These are phyloP conservation scores for Patella pellucida DNA, from an alignment of 2,888 invertebrate genomes.

Conservation along the genomic window DNA sequence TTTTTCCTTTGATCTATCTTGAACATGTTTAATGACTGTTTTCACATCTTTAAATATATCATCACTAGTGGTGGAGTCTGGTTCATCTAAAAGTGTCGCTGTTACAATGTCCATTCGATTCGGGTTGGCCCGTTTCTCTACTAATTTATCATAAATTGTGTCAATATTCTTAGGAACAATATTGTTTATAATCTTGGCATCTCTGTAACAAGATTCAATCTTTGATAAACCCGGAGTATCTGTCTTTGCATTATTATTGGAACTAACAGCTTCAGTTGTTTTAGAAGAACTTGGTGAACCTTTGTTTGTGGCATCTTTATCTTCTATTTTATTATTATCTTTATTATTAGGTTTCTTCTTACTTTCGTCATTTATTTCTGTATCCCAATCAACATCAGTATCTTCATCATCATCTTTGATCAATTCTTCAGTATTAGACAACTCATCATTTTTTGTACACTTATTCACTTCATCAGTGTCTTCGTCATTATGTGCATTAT, in stretches of 20 bases:
- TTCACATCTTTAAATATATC: constrained; percentile 43
- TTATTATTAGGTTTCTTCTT: not conserved
- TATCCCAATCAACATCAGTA: constrained; percentile 10
- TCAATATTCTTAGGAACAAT: constrained; percentile 45
- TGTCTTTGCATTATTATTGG: not conserved
- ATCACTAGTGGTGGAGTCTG: constrained; percentile 5
- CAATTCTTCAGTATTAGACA: not conserved
- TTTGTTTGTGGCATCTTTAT: not conserved
- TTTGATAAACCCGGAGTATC: constrained; percentile 28
- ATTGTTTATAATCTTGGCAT: constrained; percentile 46
- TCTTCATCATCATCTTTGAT: constrained; percentile 2
- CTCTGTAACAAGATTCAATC: constrained; percentile 47
- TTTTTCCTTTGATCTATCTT: constrained; percentile 30
- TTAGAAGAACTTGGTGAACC: not conserved
- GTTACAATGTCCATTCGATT: constrained; percentile 55
- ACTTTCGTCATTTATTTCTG: constrained; percentile 6
- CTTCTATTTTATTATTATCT: not conserved
- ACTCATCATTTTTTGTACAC: not conserved
- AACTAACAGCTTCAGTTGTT: not conserved
- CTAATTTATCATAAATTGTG: constrained; percentile 47
- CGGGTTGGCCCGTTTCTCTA: constrained; percentile 38
- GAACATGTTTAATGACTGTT: constrained; percentile 40
- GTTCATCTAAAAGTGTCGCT: constrained; percentile 47
- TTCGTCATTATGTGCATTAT: not conserved
- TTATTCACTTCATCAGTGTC: constrained; percentile 3